Conservation (phyloP, 2,888 invertebrate genomes). For the Trachelus troglodyta region DNA sequence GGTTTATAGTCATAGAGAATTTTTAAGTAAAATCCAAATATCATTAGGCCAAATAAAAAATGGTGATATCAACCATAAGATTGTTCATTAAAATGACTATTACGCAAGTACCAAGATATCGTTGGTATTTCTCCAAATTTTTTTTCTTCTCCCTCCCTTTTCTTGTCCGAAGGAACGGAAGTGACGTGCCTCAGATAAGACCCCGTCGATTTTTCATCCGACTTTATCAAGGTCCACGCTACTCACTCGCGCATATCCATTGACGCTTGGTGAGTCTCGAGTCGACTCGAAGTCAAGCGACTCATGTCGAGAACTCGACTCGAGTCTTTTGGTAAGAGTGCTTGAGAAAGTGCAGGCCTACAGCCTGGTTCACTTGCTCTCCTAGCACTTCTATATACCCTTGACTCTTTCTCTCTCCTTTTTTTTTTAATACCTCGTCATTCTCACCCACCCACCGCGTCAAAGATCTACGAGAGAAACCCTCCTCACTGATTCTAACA, state of each 20-base stretch:
- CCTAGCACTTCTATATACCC: neutral
- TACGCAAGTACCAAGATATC: neutral
- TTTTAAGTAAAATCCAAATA: conserved; percentile 30
- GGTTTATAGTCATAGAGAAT: conserved; percentile 35
- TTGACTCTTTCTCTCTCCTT: conserved; percentile 1
- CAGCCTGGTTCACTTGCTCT: conserved; percentile 5
- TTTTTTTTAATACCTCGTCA: neutral
- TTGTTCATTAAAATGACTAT: neutral
- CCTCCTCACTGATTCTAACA: neutral
- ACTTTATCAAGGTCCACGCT: neutral
- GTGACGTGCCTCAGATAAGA: neutral
- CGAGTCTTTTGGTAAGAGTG: conserved; percentile 15
- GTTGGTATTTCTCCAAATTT: neutral
- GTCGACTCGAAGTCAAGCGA: neutral
- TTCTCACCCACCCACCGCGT: neutral
- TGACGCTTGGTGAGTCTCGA: neutral
- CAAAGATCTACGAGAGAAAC: neutral
- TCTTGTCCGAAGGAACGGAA: neutral
- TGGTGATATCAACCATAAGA: neutral
- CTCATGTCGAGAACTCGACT: neutral
- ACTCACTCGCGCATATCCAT: conserved; percentile 26
- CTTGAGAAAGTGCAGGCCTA: conserved; percentile 43
- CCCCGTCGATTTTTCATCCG: neutral
- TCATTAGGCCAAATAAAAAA: neutral
- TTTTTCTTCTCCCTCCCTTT: neutral